Evolutionary conservation across 2,888 invertebrate genomes (phyloP), one percentile per base, ranked within the genome.

Genomic region (Ormia ochracea): DNA sequence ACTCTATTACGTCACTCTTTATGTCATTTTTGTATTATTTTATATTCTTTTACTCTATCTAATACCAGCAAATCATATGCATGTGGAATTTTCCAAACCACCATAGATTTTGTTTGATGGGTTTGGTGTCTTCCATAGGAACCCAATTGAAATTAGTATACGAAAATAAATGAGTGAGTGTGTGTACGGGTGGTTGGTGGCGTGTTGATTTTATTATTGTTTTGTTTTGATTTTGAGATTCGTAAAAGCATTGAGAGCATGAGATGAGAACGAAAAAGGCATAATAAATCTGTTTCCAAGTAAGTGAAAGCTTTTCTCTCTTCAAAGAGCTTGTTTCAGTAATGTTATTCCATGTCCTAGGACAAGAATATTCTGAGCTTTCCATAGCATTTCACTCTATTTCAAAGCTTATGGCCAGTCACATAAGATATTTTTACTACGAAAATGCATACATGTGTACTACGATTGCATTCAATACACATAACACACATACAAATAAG

Each of bases 171-270:
- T 43, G 12, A 52, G 21, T 0, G 9, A 63, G 4, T 10, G 17
- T 58, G n/a, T 17, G 3, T n/a, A n/a, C n/a, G n/a, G n/a, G n/a
- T n/a, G n/a, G n/a, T n/a, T 28, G n/a, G 6, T 56, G 3, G 52
- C 19, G 19, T 45, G 61, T 38, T 28, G 9, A 56, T 31, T 54
- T 69, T 63, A 7, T 21, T 9, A 41, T 23, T 6, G 19, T 26
- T 79, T 70, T 80, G 76, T 80, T 80, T 80, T 76, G 61, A 58
- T 80, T 80, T 56, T 4, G 21, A 12, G 2, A 48, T 80, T 76
- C 76, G 54, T 43, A 12, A 9, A 23, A 0, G 2, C 0, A 6
- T 9, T 21, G 23, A 38, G 14, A 70, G 31, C 14, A 4, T 10
- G 12, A 38, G 41, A n/a, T 21, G 31, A 52, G 52, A 38, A n/a